Evolutionary conservation across 2,113 vertebrate species (phyloP), one percentile per base, ranked within the genome.

Genomic region (Dasypus novemcinctus): DNA sequence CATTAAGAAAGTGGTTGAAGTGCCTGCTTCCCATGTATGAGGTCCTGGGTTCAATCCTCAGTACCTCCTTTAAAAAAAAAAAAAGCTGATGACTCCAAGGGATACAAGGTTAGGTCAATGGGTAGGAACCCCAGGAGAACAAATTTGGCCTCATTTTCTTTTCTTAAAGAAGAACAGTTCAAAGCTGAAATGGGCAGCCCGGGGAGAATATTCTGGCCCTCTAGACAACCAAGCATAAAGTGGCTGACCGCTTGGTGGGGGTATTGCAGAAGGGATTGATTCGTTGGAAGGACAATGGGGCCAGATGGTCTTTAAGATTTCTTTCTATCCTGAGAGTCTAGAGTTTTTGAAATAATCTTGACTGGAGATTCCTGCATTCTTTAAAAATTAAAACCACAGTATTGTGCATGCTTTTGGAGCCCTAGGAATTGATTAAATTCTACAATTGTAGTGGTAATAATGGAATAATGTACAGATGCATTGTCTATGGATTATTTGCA

Each of bases 161-260:
- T 57, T 63, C 36, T 95, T 61, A 59, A 87, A 61, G 11, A 23
- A 68, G 57, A 78, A 6, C 33, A 82, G 4, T 93, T 95, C n/a
- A 92, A 52, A 92, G 36, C 41, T 84, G 71, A 72, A 96, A 41
- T 72, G 46, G 90, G 59, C 79, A 91, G 68, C 69, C 21, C 20
- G 20, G 4, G 15, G 43, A 92, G 81, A 86, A 27, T 90, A 78
- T 94, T 95, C 66, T 96, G 57, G 36, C 71, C 54, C 63, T 95
- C 75, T 66, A 64, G 14, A 41, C 63, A 95, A 38, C 43, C 82
- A 97, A 95, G 82, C 79, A 94, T 95, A 90, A 96, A 97, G 64
- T 57, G 17, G 86, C 79, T 91, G 97, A 95, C 97, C 97, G 97
- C 97, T 97, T 97, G 97, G 97, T 97, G 97, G 97, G 91, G 97